Evolutionary conservation across 2,797 vertebrate genomes (phyloP), one percentile per base, ranked within the genome.

Genomic region (Acanthis flammea): DNA sequence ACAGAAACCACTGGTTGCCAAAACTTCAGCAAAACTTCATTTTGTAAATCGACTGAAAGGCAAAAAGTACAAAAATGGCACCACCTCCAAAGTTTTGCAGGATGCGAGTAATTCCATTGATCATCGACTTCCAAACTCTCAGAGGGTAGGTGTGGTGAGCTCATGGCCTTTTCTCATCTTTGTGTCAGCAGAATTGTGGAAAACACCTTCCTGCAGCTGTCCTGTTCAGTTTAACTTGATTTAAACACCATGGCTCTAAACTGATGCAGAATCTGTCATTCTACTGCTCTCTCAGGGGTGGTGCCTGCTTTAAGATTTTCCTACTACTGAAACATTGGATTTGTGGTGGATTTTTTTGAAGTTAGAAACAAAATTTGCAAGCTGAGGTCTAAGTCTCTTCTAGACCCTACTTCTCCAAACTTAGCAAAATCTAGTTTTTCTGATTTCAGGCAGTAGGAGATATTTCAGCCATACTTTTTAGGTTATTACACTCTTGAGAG

Each of bases 41-140:
- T 99, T 99, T 90, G 98, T 99, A 94, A 99, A 96, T 95, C 98
- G 99, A 87, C 97, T 99, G 66, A 98, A 99, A 87, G 98, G 99
- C 87, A 99, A 99, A 96, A 99, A 99, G 94, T 98, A 98, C 96
- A 99, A 99, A 97, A 92, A 91, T 7, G 93, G 97, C 18, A 95
- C 98, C 73, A 97, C 98, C 92, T 97, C 97, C 76, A 99, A 99
- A 96, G 98, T 99, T 81, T 98, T 99, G 85, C 99, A 99, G 91
- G 99, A 99, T 93, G 96, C 99, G 97, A 99, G 99, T 97, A 99
- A 99, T 97, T 99, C 98, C 35, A 97, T 98, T 84, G 98, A 99
- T 79, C 96, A 98, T 92, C 97, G 97, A 94, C 94, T 96, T 76
- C 12, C 90, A 67, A 96, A 95, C 95, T 84, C 98, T 16, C 98